Conservation (phyloP, 1,140 invertebrate species). For the Pachypeltis micranthus region DNA sequence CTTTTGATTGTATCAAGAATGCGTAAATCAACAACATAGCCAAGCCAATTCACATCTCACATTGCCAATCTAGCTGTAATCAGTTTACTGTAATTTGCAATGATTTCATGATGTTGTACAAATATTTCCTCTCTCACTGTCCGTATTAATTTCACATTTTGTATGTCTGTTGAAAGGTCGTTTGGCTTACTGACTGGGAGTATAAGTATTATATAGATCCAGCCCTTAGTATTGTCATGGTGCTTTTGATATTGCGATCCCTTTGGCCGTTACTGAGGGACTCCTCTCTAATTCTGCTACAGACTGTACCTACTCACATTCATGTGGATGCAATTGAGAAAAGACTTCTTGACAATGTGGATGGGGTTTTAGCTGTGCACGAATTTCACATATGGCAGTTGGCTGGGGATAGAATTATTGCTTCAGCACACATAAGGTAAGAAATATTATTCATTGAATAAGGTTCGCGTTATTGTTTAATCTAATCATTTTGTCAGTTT, state of each 20-base stretch:
- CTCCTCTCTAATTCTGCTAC: slow-evolving; percentile 76
- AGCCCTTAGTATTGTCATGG: slow-evolving; percentile 71
- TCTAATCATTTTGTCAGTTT: too few species aligned
- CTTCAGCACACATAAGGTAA: slow-evolving; percentile 81
- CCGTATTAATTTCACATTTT: too few species aligned
- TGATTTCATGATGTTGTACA: too few species aligned
- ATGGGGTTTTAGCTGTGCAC: slow-evolving; percentile 82
- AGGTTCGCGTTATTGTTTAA: too few species aligned
- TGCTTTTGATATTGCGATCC: slow-evolving; percentile 64
- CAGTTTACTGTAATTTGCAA: too few species aligned
- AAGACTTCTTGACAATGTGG: slow-evolving; percentile 69
- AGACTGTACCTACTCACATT: slow-evolving; percentile 87
- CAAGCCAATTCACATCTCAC: too few species aligned
- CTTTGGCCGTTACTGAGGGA: slow-evolving; percentile 79
- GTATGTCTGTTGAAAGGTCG: slow-evolving; percentile 40
- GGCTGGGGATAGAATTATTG: slow-evolving; percentile 82
- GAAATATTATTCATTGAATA: too few species aligned
- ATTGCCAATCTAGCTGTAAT: too few species aligned
- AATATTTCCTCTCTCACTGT: too few species aligned
- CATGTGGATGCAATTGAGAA: slow-evolving; percentile 81
- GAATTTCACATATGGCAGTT: slow-evolving; percentile 93
- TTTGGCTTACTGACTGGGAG: slow-evolving; percentile 75
- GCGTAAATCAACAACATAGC: too few species aligned
- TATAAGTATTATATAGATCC: slow-evolving; percentile 86
- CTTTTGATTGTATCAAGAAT: too few species aligned